Base-by-base conservation (phyloP, 2,113 vertebrate genomes). In the human (Homo sapiens) region DNA sequence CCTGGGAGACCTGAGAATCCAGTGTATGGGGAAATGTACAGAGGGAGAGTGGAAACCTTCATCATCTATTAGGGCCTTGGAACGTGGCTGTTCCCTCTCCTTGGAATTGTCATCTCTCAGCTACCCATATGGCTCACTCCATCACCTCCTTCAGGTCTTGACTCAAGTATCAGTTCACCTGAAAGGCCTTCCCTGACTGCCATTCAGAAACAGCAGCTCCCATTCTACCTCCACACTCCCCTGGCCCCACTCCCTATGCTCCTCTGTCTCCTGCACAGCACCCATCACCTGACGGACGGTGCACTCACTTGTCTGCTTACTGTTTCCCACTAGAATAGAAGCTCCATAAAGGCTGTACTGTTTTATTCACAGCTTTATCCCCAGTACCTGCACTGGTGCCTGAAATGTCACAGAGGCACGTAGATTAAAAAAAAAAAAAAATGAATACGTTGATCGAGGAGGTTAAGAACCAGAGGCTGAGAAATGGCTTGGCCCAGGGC, bases 321-420 rank as follows among this genome's bases (percentile, higher is more conserved):
- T 27, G 12, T 27, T 25, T 78, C 73, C 40, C 57, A 17, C 16
- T 40, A 16, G 35, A 85, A 14, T 38, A 30, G 11, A 66, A 96
- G 61, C 50, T 59, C 92, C 30, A 14, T 5, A 38, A 57, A 50
- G 27, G 23, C 87, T 43, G 59, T 73, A 40, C 25, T 48, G 66
- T 43, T 59, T 35, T 5, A 22, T 13, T 70, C 50, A 40, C n/a
- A n/a, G 50, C 78, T 59, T 10, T 9, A 23, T 57, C 20, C 13
- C 59, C 27, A 17, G 40, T 0, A 35, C n/a, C 25, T 8, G 30
- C 40, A 16, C 76, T 5, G 25, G 64, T 35, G 38, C 40, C 75
- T 10, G 0, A 40, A 48, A 32, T 5, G 16, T 22, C n/a, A n/a
- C n/a, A n/a, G 66, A 50, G 8, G 40, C 43, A n/a, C 0, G 12